Conservation (phyloP, 2,797 vertebrate species). For the Sciaenops ocellatus region DNA sequence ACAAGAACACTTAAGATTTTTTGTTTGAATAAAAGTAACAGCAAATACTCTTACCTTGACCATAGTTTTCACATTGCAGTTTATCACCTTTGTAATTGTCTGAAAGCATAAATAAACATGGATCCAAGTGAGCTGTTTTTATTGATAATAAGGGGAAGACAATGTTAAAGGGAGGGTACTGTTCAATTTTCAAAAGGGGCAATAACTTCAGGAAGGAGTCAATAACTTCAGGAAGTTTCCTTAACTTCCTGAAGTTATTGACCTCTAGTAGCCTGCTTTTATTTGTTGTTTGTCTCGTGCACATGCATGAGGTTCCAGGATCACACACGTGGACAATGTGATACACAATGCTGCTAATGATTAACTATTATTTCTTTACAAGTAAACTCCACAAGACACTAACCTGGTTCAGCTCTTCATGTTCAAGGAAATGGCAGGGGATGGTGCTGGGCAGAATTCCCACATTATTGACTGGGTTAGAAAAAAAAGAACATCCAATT, state of each 20-base stretch:
- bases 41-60: slow-evolving; percentile 84
- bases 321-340: background rate
- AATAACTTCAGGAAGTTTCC: too few species aligned
- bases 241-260: background rate
- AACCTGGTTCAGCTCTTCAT: slow-evolving; percentile 85
- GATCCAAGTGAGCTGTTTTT: background rate
- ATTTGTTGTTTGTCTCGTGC: background rate
- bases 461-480: slow-evolving; percentile 89
- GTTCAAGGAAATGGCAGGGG: slow-evolving; percentile 84
- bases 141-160: background rate
- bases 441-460: slow-evolving; percentile 85
- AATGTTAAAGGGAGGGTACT: background rate
- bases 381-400: slow-evolving; percentile 29
- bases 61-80: slow-evolving; percentile 90
- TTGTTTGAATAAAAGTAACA: background rate
- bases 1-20: background rate
- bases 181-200: background rate
- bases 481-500: background rate
- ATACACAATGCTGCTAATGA: background rate
- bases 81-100: slow-evolving; percentile 84
- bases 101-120: slow-evolving; percentile 71
- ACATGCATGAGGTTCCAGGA: background rate
- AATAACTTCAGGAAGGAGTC: too few species aligned
- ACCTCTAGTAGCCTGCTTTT: background rate
- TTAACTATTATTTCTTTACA: too few species aligned